Base-by-base conservation (phyloP, 2,113 vertebrate genomes). In the Tenebrosternarchus preto region DNA sequence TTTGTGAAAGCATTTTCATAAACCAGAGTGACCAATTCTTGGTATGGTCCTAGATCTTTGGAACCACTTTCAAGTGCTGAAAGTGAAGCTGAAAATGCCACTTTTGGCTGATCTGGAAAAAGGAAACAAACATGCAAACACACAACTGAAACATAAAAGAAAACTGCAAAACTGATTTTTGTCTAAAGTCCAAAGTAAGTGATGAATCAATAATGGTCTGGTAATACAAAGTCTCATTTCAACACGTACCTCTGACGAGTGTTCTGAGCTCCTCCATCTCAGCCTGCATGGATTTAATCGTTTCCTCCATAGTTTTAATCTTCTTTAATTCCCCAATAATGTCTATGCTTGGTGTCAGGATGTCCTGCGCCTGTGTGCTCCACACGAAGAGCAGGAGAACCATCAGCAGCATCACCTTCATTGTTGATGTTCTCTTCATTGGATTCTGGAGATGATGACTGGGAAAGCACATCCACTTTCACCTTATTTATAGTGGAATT, bases 1-100 rank as follows among this genome's bases (percentile, higher is more conserved):
- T 61, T 61, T 27, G 59, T 61, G 24, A 61, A 61, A 27, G 59
- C 25, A 17, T 63, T 29, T 63, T 63, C 25, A 19, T 63, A 63
- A 25, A 63, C 60, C 24, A 63, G 25, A 4, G 25, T 63, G n/a
- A 29, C 60, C 27, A 5, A 2, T 22, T 29, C 60, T 17, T 15
- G 6, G 15, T 29, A 12, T 50, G 43, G 60, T 3, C 60, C 60
- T 29, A 63, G 4, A 31, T 63, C 29, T 17, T 31, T 63, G 29
- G 5, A 29, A 63, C 60, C 15, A 29, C 1, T 16, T 29, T 63
- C 27, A 63, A 24, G 20, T 17, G n/a, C 22, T 60, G 73, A 63
- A 5, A 75, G 12, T 24, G 73, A 39, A 7, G 57, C 31, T 63
- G 73, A 61, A 59, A 75, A 75, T 33, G 73, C 73, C 36, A 75